A percentile compares a stretch with the other conserved stretches of the same genome.
Evolutionary conservation across 2,113 vertebrate species (phyloP).

Genomic region (Rhombomys opimus): DNA sequence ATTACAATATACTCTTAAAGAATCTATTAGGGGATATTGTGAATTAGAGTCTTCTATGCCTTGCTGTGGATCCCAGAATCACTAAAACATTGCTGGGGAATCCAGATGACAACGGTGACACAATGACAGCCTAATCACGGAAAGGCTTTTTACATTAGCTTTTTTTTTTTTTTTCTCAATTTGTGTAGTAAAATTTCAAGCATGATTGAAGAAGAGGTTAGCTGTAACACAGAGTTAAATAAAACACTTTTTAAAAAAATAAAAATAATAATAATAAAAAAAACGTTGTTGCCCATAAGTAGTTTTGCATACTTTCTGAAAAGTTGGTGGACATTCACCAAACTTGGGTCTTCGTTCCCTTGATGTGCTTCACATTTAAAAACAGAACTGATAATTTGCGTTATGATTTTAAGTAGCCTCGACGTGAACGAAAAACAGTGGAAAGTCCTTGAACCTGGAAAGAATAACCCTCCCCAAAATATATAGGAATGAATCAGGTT

Average conservation of each 20-base stretch:
- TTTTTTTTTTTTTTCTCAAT: conserved; percentile 65
- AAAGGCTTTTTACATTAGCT: conserved; percentile 84
- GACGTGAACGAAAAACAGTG: conserved; percentile 74
- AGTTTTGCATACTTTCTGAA: conserved; percentile 72
- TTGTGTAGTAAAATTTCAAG: conserved; percentile 77
- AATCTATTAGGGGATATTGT: conserved; percentile 66
- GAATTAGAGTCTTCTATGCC: conserved; percentile 65
- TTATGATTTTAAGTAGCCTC: conserved; percentile 72
- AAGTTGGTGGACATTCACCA: conserved; percentile 35
- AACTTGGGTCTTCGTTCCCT: neutral
- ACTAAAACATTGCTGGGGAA: conserved; percentile 79
- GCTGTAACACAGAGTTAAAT: conserved; percentile 78
- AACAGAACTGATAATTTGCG: conserved; percentile 64
- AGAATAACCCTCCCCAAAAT: conserved; percentile 81
- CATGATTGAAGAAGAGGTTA: conserved; percentile 83
- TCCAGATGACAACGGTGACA: conserved; percentile 80
- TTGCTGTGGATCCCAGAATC: conserved; percentile 71
- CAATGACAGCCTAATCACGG: conserved; percentile 84
- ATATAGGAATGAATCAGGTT: conserved; percentile 78
- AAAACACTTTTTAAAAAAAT: conserved; percentile 64
- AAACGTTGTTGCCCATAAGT: conserved; percentile 61
- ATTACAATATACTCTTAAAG: conserved; percentile 66
- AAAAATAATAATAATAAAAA: neutral
- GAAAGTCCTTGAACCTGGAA: conserved; percentile 79
- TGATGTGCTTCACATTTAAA: conserved; percentile 7